Evolutionary conservation across 2,888 invertebrate genomes (phyloP), one percentile per base, ranked within the genome.

Genomic region (Caenorhabditis sinica): DNA sequence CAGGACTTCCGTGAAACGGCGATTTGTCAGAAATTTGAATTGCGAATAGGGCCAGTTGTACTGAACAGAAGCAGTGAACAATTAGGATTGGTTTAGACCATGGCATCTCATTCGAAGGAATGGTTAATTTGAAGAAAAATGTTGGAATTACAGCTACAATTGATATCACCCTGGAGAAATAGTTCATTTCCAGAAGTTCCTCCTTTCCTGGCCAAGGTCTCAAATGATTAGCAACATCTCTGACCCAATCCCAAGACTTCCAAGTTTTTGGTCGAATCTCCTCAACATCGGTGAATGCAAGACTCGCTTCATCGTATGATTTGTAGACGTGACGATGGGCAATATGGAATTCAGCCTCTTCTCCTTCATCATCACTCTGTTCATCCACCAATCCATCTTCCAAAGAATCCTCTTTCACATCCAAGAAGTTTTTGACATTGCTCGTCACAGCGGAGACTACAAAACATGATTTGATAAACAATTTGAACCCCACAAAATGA

Each of bases 41-140:
- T 13, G 88, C 74, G 58, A 89, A 89, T 25, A 91, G 66, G 17
- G 88, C 73, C n/a, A 88, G 66, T 36, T 90, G 76, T 4, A 95
- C 95, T n/a, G 94, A 93, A 20, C 94, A 89, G 45, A 94, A 90
- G 69, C 94, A 93, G 88, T 95, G 95, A 1, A 95, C 80, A 53
- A 94, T 93, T 86, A 94, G 94, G 30, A 95, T 92, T 51, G 94
- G 92, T 89, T 94, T 94, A 79, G 94, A 95, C 95, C 95, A 95
- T 1, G 83, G 73, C 65, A 56, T 60, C 40, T 87, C 94, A 23
- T 95, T 95, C 8, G 95, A 93, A 0, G 95, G 95, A 30, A 95
- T 93, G 1, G 95, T 93, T 8, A 95, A 88, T 66, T 94, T 94
- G 3, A 95, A 93, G 0, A 94, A 1, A 25, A 95, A 87, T 87